Evolutionary conservation across 2,797 vertebrate species (phyloP), one percentile per base, ranked within the genome.

Genomic region (Lates japonicus): DNA sequence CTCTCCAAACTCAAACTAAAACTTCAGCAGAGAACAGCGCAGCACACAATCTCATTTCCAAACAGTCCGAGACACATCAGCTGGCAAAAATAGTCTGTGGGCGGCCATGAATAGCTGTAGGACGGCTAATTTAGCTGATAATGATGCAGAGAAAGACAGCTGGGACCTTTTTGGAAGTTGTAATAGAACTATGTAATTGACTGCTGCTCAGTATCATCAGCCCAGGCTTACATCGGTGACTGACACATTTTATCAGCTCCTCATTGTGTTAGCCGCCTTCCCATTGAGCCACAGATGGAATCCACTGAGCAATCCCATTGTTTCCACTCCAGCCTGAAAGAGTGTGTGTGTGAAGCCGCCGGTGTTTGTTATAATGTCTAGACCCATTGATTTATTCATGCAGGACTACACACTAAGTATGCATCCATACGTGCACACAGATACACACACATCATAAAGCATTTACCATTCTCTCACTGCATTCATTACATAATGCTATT

Each of bases 81-180:
- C 1, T 54, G 68, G 70, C 83, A 90, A 90, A 90, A 90, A 89
- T 87, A 91, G 86, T 85, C 82, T 0, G 81, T 76, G 84, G 85
- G 76, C 68, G 42, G 61, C 86, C 80, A 42, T 80, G 86, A 83
- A 79, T 86, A 81, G 80, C 86, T 29, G 76, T 13, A 44, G 78
- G 81, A 91, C 0, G 89, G 90, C 87, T 94, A 93, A 94, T 94
- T 94, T 91, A 91, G 89, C 87, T 87, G 87, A 93, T 94, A 93
- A 94, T 91, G 93, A 92, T 90, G 88, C 92, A 71, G 90, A 86
- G 90, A 91, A 70, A 87, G 91, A 90, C 94, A 94, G 94, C 94
- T 94, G 94, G 91, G 92, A 88, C 94, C 93, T 93, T 92, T 91
- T 86, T 62, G 88, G 87, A 83, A 93, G 83, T 91, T 91, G 92